Evolutionary conservation across 2,113 vertebrate species (phyloP), one percentile per base, ranked within the genome.

Genomic region (Dipodomys spectabilis): DNA sequence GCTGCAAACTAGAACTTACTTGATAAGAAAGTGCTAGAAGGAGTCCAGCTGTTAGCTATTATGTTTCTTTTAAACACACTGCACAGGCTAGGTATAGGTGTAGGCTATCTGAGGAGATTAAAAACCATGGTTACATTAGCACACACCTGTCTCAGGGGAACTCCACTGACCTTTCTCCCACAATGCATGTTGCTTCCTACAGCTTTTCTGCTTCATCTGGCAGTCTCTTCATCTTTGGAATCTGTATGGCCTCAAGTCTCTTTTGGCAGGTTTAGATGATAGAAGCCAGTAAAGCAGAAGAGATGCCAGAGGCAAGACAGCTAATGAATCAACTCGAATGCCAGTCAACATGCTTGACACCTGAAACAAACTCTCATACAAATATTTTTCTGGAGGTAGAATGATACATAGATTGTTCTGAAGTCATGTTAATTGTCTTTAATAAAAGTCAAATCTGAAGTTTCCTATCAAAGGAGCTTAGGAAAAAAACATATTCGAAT

Each of bases 1-100:
- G 65, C 80, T 92, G 91, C 86, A 95, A 95, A 94, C 18, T 23
- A 72, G 57, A 82, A 81, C 35, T 65, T 30, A 71, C 74, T 85
- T 93, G 93, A 95, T 91, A 95, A 94, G 86, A 93, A 97, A 82
- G 93, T 95, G 67, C 88, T 96, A 94, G 93, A 94, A 95, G 95
- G 90, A 93, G 77, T 87, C 97, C 96, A 6, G 0, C 95, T 97
- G 92, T 91, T 94, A 94, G 94, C 97, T 94, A 96, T 65, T 95
- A 94, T 93, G 96, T 91, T 97, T 96, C 96, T 93, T 97, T 81
- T 79, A 96, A 81, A 35, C n/a, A 67, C 5, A 7, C 20, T 60
- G 80, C 87, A 80, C 30, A 73, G 96, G 85, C 94, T 39, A 10
- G 28, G 65, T 81, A 71, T 71, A 74, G 85, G 94, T 88, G 84